A percentile compares a stretch with the other conserved stretches of the same genome.
Conservation (phyloP, 2,113 vertebrate species). For the Toxotes chatareus region DNA sequence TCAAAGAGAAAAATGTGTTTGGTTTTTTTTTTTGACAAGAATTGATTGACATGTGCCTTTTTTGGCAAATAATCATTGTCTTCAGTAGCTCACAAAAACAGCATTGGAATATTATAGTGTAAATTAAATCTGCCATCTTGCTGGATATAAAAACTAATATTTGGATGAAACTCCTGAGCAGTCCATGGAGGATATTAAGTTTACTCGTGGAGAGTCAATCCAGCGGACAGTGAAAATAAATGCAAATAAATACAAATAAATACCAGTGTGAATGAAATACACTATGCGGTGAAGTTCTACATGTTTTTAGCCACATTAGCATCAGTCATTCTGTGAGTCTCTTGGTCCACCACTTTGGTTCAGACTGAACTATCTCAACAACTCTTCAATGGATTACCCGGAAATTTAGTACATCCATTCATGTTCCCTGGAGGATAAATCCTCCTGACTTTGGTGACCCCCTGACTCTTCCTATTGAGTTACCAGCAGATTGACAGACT, state of each 20-base stretch:
- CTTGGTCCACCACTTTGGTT: too few relatives aligned
- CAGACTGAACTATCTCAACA: not conserved
- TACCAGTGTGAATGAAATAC: too few relatives aligned
- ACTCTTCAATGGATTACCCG: not conserved
- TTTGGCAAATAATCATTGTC: conserved; percentile 8
- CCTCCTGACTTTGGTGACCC: not conserved
- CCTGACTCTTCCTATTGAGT: not conserved
- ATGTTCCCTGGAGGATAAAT: not conserved
- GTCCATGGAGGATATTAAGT: conserved; percentile 5
- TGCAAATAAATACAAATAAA: not conserved
- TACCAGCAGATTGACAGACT: not conserved
- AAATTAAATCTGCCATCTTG: not conserved
- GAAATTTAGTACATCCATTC: not conserved
- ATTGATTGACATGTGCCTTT: conserved; percentile 13
- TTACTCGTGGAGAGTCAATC: not conserved
- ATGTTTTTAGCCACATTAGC: not conserved
- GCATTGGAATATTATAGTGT: conserved; percentile 3
- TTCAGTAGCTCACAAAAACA: conserved; percentile 4
- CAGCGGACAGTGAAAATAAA: not conserved
- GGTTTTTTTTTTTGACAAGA: conserved; percentile 12
- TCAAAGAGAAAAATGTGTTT: not conserved
- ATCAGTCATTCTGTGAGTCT: not conserved
- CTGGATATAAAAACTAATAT: conserved; percentile 21
- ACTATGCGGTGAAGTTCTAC: not conserved
- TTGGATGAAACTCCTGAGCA: not conserved